Conservation (phyloP, 1,140 invertebrate species). For the Maconellicoccus hirsutus region DNA sequence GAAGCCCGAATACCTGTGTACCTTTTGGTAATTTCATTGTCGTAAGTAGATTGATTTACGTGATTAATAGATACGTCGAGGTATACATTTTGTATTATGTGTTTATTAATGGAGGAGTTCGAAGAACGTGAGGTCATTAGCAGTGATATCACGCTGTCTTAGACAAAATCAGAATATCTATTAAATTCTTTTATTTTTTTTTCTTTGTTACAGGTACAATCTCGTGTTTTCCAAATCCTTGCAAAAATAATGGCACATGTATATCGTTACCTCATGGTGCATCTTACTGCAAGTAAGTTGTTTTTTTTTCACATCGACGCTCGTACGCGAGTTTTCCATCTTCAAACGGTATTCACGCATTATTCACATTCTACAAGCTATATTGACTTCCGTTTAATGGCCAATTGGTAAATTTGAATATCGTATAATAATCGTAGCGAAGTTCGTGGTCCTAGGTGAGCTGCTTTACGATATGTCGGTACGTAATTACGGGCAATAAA, state of each 20-base stretch:
- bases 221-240: conserved; percentile 75
- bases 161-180: conserved; percentile 20
- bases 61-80: not conserved
- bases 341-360: not conserved
- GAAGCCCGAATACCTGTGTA: not conserved
- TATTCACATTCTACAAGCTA: not conserved
- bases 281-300: conserved; percentile 72
- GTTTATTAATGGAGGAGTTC: not conserved
- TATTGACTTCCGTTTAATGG: not conserved
- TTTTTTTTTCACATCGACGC: not conserved
- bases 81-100: not conserved
- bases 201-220: conserved; percentile 55
- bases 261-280: conserved; percentile 54
- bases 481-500: not conserved
- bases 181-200: conserved; percentile 16
- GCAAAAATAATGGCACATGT: conserved; percentile 68
- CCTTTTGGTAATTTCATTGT: not conserved
- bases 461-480: not conserved
- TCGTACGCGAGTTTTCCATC: no score
- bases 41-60: conserved; percentile 4
- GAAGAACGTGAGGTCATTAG: not conserved
- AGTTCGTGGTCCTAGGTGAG: no score
- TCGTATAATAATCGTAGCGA: not conserved
- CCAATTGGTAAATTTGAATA: not conserved
- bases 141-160: not conserved